Conservation (phyloP, 1,140 invertebrate species). For the Drosophila gunungcola region DNA sequence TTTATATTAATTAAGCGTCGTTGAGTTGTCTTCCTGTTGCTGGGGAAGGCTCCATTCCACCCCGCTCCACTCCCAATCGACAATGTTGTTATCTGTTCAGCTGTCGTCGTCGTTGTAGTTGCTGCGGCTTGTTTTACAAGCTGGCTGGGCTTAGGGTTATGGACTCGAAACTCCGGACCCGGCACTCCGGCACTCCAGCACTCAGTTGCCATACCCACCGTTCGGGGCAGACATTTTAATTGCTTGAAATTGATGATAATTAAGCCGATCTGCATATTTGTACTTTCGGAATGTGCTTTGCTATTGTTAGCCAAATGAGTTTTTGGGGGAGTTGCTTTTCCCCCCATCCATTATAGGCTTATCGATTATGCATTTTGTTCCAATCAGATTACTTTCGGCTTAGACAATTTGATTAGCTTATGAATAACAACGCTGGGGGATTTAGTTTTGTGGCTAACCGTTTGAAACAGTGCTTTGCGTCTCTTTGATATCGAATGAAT, state of each 20-base stretch:
- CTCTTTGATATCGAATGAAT: background rate
- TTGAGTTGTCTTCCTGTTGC: conserved; percentile 75
- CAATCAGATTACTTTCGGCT: conserved; percentile 52
- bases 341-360: conserved; percentile 45
- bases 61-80: conserved; percentile 39
- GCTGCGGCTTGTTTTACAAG: conserved; percentile 76
- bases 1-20: conserved; percentile 82
- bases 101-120: conserved; percentile 67
- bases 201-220: conserved; percentile 3
- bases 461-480: background rate
- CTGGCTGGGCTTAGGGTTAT: conserved; percentile 61
- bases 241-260: conserved; percentile 81
- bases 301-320: conserved; percentile 70
- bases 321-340: conserved; percentile 23
- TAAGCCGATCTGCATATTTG: conserved; percentile 81
- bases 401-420: conserved; percentile 48
- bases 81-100: conserved; percentile 74
- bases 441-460: background rate
- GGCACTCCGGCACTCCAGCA: background rate
- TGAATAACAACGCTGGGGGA: conserved; percentile 7
- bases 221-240: conserved; percentile 74
- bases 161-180: conserved; percentile 16
- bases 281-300: conserved; percentile 49
- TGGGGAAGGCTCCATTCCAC: conserved; percentile 12
- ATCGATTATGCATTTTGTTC: conserved; percentile 74